Conservation (phyloP, 2,888 invertebrate species). For the Hydroisotoma schaefferi region DNA sequence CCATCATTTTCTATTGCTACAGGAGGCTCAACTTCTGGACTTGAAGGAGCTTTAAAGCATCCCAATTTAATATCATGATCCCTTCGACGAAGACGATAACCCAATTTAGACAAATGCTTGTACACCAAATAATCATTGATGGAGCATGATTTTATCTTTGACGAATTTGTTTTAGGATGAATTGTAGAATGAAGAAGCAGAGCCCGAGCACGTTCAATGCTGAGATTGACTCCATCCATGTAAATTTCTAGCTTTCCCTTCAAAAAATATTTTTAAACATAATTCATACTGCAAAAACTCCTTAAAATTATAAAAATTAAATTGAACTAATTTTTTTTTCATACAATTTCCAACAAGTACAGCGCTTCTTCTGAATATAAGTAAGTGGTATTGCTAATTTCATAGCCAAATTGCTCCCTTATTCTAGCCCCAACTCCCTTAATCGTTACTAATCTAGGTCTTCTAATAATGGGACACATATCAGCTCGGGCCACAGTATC, state of each 20-base stretch:
- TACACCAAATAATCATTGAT: constrained; percentile 27
- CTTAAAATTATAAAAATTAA: neutral
- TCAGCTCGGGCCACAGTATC: constrained; percentile 20
- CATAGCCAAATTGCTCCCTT: constrained; percentile 25
- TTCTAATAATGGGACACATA: constrained; percentile 9
- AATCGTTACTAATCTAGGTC: constrained; percentile 7
- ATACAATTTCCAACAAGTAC: constrained; percentile 26
- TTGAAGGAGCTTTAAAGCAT: neutral
- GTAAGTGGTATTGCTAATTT: constrained; percentile 20
- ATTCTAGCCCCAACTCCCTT: constrained; percentile 18
- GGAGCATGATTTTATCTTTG: constrained; percentile 15
- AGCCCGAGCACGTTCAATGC: constrained; percentile 25
- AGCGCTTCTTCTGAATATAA: constrained; percentile 31
- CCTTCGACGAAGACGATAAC: constrained; percentile 18
- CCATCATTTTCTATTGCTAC: neutral
- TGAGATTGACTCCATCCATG: constrained; percentile 14
- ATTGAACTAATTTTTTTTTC: neutral
- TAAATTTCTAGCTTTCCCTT: constrained; percentile 26
- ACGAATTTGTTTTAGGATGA: constrained; percentile 2
- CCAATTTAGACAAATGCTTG: constrained; percentile 20
- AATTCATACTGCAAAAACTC: neutral
- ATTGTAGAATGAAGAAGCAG: constrained; percentile 21
- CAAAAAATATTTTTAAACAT: constrained; percentile 1
- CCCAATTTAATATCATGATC: constrained; percentile 12
- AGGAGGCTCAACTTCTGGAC: neutral